Conservation (phyloP, 2,888 invertebrate species). For the Eupeodes latifasciatus region DNA sequence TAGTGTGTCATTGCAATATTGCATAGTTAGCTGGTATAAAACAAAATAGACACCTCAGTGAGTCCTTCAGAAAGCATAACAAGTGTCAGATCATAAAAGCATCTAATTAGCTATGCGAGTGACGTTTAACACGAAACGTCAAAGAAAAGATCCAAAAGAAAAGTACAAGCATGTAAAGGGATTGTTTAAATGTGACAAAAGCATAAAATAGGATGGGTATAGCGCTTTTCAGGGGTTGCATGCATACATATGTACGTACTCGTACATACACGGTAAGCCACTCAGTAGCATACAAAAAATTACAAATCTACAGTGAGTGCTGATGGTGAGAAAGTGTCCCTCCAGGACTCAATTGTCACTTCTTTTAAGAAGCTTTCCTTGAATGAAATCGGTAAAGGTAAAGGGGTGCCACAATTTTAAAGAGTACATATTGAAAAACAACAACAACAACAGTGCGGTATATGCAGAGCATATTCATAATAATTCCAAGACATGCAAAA, state of each 20-base stretch:
- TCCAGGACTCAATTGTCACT: slow-evolving; percentile 70
- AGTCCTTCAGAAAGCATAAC: slow-evolving; percentile 63
- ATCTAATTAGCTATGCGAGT: slow-evolving; percentile 71
- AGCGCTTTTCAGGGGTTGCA: slow-evolving; percentile 36
- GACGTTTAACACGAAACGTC: slow-evolving; percentile 68
- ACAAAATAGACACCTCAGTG: slow-evolving; percentile 51
- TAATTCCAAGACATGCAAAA: slow-evolving; percentile 17
- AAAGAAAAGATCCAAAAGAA: slow-evolving; percentile 47
- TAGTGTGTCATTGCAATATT: slow-evolving; percentile 50
- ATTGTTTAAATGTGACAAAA: slow-evolving; percentile 37
- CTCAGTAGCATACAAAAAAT: slow-evolving; percentile 53
- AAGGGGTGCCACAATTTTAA: slow-evolving; percentile 13
- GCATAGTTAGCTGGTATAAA: slow-evolving; percentile 35
- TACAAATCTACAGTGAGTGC: slow-evolving; percentile 32
- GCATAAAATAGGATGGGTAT: background rate
- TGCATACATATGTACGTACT: slow-evolving; percentile 4
- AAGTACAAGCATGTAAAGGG: background rate
- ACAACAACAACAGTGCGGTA: background rate
- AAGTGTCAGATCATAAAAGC: slow-evolving; percentile 70
- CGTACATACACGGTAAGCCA: slow-evolving; percentile 42
- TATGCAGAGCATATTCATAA: background rate
- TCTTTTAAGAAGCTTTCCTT: slow-evolving; percentile 73
- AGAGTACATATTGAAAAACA: slow-evolving; percentile 10
- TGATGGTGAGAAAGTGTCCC: slow-evolving; percentile 40
- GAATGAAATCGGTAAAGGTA: slow-evolving; percentile 52